Evolutionary conservation across 2,797 vertebrate species (phyloP), one percentile per base, ranked within the genome.

Genomic region (Spea hammondii): DNA sequence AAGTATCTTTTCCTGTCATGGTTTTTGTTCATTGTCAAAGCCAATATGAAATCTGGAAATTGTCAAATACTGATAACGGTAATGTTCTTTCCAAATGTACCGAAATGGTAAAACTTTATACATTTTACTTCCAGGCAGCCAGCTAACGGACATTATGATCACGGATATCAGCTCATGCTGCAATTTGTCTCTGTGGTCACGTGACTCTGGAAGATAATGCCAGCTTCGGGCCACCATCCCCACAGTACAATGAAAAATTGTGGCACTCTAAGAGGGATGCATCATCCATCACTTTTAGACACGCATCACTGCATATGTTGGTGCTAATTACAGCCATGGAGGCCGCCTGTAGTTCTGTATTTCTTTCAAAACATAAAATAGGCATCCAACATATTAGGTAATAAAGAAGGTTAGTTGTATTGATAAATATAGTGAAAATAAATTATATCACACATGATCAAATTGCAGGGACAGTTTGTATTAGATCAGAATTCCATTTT

Each of bases 281-380:
- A 77, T 74, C 74, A 81, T 81, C 79, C 79, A 81, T 81, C 79
- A 81, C 68, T 81, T 73, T 82, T 82, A 82, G 79, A 77, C 74
- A 77, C 72, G 69, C 74, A 64, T 74, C n/a, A 67, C 49, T 82
- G 79, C 74, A 77, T 74, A 82, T 77, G 75, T 59, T 82, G 68
- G 54, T 77, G 79, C 79, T 82, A 77, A 82, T 82, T 82, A 74
- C 74, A 51, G 65, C 65, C 65, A 32, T 70, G 60, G 72, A 71
- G 79, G 9, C 79, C 79, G 57, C 76, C 72, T 80, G 79, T 75
- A 68, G 74, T 62, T 49, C 55, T 68, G 12, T n/a, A 32, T 73
- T 77, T 68, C 68, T 80, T 59, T 55, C 66, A 76, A 59, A 50
- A 11, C 53, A 57, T 48, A 66, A 72, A 78, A 72, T 72, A 72